phyloP scores from a whole-genome alignment of 1,140 invertebrate genomes.

The Pseudomyrmex flavicornis region DNA sequence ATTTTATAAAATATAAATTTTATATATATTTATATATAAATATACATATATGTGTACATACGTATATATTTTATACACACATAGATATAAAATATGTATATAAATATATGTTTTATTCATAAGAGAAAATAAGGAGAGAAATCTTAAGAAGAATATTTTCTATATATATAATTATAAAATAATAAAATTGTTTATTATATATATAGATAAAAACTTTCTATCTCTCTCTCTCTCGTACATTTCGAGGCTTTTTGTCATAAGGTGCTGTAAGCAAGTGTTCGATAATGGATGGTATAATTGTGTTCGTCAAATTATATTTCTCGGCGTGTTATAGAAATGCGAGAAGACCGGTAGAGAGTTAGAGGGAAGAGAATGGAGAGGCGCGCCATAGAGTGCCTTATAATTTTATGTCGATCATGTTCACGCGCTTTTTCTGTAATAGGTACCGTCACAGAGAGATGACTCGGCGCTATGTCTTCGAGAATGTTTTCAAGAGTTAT shows the following conservation, averaged over 20 bases:
- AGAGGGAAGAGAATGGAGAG: neutral
- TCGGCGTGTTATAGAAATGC: conserved; percentile 45
- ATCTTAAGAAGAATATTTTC: too few relatives aligned
- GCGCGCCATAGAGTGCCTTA: conserved; percentile 52
- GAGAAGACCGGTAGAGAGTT: conserved; percentile 4
- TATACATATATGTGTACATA: too few relatives aligned
- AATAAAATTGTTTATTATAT: neutral
- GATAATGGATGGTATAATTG: conserved; percentile 64
- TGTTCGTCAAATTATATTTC: conserved; percentile 70
- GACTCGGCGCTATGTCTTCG: conserved; percentile 9
- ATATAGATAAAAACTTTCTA: neutral
- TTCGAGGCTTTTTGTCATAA: neutral
- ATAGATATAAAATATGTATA: too few relatives aligned
- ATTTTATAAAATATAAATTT: neutral
- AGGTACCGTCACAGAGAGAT: neutral
- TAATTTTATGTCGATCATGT: conserved; percentile 67
- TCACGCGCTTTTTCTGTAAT: conserved; percentile 37
- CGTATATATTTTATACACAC: too few relatives aligned
- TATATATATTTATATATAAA: too few relatives aligned
- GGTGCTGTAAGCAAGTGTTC: neutral
- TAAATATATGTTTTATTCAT: too few relatives aligned
- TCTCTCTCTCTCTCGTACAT: neutral
- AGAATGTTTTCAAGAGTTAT: conserved; percentile 7
- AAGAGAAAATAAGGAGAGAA: too few relatives aligned
- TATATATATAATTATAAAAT: too few relatives aligned